Conservation (phyloP, 2,888 invertebrate species). For the Notodonta dromedarius region DNA sequence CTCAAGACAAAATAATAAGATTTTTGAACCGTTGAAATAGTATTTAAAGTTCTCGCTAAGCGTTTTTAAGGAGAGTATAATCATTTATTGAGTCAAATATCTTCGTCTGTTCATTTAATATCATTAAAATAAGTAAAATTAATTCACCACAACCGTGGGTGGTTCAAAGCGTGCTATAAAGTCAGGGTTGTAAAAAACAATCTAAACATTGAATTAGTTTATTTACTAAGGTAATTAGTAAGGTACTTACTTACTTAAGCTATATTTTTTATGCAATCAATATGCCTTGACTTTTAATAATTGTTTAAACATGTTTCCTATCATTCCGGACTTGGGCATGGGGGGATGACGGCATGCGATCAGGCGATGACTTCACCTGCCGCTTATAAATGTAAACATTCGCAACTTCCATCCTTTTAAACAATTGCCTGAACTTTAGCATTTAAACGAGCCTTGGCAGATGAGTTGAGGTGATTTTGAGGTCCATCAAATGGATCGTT, state of each 20-base stretch:
- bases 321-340: slow-evolving; percentile 25
- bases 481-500: slow-evolving; percentile 23
- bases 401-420: slow-evolving; percentile 16
- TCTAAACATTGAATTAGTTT: too few relatives aligned
- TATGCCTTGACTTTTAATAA: not conserved
- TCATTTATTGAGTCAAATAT: too few relatives aligned
- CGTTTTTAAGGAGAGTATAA: too few relatives aligned
- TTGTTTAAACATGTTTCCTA: not conserved
- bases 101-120: too few relatives aligned
- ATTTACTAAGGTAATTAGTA: too few relatives aligned
- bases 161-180: too few relatives aligned
- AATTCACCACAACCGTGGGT: too few relatives aligned
- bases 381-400: slow-evolving; percentile 21
- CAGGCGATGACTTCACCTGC: slow-evolving; percentile 56
- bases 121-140: too few relatives aligned
- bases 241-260: too few relatives aligned
- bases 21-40: not conserved
- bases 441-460: slow-evolving; percentile 50
- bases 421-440: slow-evolving; percentile 51
- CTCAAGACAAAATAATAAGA: not conserved
- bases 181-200: too few relatives aligned
- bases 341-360: slow-evolving; percentile 39
- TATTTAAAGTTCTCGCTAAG: too few relatives aligned
- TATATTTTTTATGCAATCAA: too few relatives aligned
- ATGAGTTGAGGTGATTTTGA: slow-evolving; percentile 42